Evolutionary conservation across 2,888 invertebrate genomes (phyloP), one percentile per base, ranked within the genome.

Genomic region (Sericinus montela): DNA sequence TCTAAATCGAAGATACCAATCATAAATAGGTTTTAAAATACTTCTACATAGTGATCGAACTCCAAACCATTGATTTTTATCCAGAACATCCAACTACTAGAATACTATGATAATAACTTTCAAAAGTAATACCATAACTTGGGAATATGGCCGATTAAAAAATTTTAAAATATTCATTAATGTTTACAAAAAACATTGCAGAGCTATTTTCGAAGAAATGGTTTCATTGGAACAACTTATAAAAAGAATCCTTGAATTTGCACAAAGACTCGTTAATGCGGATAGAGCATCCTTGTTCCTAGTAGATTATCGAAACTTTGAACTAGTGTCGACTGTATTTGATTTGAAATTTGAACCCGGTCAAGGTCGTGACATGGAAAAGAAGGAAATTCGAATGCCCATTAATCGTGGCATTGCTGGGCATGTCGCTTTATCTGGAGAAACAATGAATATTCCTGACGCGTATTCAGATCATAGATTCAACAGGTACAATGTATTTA

Each of bases 191-290:
- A 3, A 2, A 11, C 4, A 30, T 46, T 29, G 11, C 78, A 95
- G 95, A 73, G 94, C 94, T 7, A 95, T 96, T 67, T 96, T 97
- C 69, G 95, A 96, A 85, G 95, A 96, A 66, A 96, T 96, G 91
- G 93, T 94, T 39, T 94, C 94, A 57, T 93, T 96, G 89, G 95
- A 96, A 62, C 91, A 92, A 50, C 90, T 96, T 0, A 95, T 96
- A 28, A 93, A 94, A 73, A 94, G 94, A 70, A 94, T 96, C 51
- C 92, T 96, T 91, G 94, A 94, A 69, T 95, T 94, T 69, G 95
- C 95, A 0, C 95, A 95, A 71, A 90, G 92, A 36, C 81, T 96
- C 5, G 96, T 96, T 6, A 92, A 93, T 60, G 96, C 96, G 0
- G 96, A 97, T 69, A 81, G 96, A 28, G 95, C 96, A 0, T 96